Conservation (phyloP, 2,888 invertebrate species). For the Psococerastis gibbosa region DNA sequence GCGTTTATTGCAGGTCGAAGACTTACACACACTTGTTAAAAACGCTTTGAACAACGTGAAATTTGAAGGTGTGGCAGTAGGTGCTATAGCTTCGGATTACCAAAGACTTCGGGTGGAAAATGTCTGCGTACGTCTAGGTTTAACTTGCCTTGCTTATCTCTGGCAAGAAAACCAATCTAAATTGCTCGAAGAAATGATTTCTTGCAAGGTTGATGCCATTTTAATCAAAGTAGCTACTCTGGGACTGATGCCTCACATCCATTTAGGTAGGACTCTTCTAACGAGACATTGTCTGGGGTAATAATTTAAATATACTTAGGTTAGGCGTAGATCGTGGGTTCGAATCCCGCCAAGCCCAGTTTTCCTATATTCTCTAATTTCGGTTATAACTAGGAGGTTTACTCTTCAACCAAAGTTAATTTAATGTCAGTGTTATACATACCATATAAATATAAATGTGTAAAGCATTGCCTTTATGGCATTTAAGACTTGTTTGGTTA, state of each 20-base stretch:
- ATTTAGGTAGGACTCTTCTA: conserved; percentile 69
- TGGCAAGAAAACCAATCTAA: conserved; percentile 94
- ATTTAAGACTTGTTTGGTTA: no score
- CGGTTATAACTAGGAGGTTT: no score
- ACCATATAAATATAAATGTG: no score
- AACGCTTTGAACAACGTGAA: conserved; percentile 53
- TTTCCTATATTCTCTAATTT: no score
- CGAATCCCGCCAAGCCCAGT: no score
- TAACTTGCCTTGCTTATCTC: conserved; percentile 78
- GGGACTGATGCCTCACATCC: conserved; percentile 68
- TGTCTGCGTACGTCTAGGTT: conserved; percentile 84
- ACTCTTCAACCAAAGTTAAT: no score
- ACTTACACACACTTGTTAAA: conserved; percentile 65
- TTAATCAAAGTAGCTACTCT: conserved; percentile 94
- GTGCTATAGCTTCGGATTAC: conserved; percentile 96
- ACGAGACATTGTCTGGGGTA: not conserved
- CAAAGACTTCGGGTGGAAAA: conserved; percentile 94
- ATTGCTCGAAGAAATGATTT: conserved; percentile 91
- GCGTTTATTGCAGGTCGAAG: conserved; percentile 51
- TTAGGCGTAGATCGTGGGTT: no score
- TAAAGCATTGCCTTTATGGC: no score
- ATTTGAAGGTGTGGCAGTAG: conserved; percentile 87
- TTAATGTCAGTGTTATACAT: no score
- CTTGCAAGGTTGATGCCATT: conserved; percentile 77
- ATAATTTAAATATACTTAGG: no score